These are phyloP conservation scores for Agapetus fuscipes DNA, from an alignment of 2,888 invertebrate species.

Conservation along the genomic window DNA sequence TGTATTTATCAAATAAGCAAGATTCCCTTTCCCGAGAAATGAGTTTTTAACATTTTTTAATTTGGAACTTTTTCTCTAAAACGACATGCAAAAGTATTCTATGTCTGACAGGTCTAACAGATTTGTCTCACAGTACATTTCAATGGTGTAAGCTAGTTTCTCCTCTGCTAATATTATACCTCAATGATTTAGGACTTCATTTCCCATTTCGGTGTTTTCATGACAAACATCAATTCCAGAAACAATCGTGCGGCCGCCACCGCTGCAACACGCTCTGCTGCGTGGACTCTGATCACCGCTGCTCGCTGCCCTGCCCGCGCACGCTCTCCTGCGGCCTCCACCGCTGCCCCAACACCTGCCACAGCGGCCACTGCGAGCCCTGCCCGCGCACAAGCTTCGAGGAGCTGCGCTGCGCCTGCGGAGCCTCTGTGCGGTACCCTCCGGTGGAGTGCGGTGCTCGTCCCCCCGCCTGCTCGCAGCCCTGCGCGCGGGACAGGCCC, in stretches of 20 bases:
- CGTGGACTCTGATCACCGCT: constrained; percentile 76
- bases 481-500: constrained; percentile 64
- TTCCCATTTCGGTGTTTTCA: too few species aligned
- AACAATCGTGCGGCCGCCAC: constrained; percentile 77
- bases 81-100: too few species aligned
- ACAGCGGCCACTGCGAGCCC: constrained; percentile 72
- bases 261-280: constrained; percentile 88
- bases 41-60: too few species aligned
- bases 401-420: constrained; percentile 88
- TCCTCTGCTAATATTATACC: too few species aligned
- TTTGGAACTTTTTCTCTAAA: too few species aligned
- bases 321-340: constrained; percentile 81
- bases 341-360: constrained; percentile 81
- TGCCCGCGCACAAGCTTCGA: constrained; percentile 76
- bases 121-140: too few species aligned
- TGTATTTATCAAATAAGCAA: too few species aligned
- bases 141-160: too few species aligned
- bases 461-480: constrained; percentile 68
- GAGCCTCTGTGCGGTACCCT: constrained; percentile 74
- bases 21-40: too few species aligned
- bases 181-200: too few species aligned
- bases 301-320: constrained; percentile 73
- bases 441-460: constrained; percentile 89
- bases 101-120: too few species aligned
- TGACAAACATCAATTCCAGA: constrained; percentile 37